Evolutionary conservation across 2,113 vertebrate genomes (phyloP).

Genomic region (Petrocephalus microphthalmus): DNA sequence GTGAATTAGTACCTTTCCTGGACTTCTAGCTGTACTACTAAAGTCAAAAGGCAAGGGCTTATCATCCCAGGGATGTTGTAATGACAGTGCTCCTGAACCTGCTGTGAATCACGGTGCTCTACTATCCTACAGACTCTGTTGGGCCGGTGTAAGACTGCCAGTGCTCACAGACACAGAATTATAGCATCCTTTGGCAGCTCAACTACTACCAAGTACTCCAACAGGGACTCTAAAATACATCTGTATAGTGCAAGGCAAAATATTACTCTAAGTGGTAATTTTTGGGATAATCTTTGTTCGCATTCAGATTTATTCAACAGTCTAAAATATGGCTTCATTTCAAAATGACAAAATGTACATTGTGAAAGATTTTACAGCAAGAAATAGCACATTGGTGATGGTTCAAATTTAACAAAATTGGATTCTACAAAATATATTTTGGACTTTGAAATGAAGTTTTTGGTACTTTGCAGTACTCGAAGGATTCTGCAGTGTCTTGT

Average conservation of each 20-base stretch:
- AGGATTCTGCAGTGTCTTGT: not conserved
- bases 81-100: not conserved
- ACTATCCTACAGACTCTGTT: not conserved
- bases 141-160: not conserved
- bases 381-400: not conserved
- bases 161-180: constrained; percentile 7
- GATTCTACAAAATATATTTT: not conserved
- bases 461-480: not conserved
- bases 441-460: not conserved
- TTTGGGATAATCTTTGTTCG: constrained; percentile 38
- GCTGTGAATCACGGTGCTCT: not conserved
- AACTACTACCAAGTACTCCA: constrained; percentile 25
- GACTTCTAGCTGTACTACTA: not conserved
- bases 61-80: not conserved
- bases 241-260: constrained; percentile 38
- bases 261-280: constrained; percentile 56
- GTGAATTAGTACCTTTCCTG: not conserved
- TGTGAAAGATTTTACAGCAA: constrained; percentile 43
- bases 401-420: not conserved
- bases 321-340: constrained; percentile 44
- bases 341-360: constrained; percentile 28
- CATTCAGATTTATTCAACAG: constrained; percentile 16
- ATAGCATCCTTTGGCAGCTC: constrained; percentile 25
- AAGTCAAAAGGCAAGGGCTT: not conserved
- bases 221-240: constrained; percentile 42